Conservation (phyloP, 2,113 vertebrate genomes). For the Paradoxurus hermaphroditus region DNA sequence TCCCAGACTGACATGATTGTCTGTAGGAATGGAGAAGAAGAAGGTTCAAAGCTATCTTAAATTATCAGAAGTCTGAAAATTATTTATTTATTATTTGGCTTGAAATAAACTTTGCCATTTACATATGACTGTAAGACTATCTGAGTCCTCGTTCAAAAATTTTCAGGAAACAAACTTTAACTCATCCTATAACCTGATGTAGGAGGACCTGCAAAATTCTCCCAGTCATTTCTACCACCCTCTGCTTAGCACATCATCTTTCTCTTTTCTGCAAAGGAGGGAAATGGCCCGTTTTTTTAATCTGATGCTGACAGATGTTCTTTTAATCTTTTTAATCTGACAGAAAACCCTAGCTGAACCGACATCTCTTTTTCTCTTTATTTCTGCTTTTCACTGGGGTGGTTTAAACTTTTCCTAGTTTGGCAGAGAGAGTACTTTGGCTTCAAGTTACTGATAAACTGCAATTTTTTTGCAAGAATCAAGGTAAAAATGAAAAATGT, state of each 20-base stretch:
- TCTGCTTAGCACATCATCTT: background rate
- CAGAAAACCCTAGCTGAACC: background rate
- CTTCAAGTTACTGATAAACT: background rate
- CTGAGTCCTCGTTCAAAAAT: background rate
- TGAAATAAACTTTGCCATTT: conserved; percentile 19
- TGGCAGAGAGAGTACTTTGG: background rate
- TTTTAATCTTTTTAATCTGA: background rate
- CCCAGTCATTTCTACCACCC: background rate
- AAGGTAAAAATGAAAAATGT: background rate
- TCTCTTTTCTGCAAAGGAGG: background rate
- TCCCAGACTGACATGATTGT: background rate
- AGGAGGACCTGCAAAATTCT: background rate
- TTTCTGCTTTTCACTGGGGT: background rate
- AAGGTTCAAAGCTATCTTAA: background rate
- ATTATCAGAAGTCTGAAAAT: background rate
- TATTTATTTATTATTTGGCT: conserved; percentile 26
- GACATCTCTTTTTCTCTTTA: background rate
- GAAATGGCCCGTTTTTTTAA: background rate
- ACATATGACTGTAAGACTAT: background rate
- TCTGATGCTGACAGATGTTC: no score
- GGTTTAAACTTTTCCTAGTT: background rate
- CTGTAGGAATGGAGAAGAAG: background rate
- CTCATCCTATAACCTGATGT: background rate
- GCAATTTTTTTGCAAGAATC: background rate
- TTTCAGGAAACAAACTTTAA: conserved; percentile 4